These are phyloP conservation scores for Acrobasis repandana DNA, from an alignment of 2,888 invertebrate genomes.

Conservation along the genomic window DNA sequence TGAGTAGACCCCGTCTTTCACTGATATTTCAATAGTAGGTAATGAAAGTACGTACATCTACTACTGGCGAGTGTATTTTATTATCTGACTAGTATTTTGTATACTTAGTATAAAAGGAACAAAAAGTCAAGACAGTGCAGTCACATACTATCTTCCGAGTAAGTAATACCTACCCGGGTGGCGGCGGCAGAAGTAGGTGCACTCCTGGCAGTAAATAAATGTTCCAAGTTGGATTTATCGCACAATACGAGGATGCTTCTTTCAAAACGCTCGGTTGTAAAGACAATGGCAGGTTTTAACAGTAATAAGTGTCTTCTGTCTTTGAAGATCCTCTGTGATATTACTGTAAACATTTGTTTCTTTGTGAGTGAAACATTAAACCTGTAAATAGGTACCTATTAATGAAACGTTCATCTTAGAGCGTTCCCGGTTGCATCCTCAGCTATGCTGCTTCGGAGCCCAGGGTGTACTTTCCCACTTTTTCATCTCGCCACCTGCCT, in stretches of 20 bases:
- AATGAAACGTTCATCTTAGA: no score
- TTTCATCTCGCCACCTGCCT: no score
- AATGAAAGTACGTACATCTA: no score
- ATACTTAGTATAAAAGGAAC: background rate
- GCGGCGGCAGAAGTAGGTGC: background rate
- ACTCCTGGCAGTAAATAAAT: background rate
- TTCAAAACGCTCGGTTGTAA: slow-evolving; percentile 1
- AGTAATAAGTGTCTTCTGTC: background rate
- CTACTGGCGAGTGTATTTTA: background rate
- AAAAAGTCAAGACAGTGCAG: background rate
- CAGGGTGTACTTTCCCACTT: no score
- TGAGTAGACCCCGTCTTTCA: no score
- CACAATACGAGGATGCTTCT: background rate
- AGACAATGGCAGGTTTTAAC: background rate
- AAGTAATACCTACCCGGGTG: background rate
- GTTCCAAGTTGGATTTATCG: background rate
- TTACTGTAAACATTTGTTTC: no score
- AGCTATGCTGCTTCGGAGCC: no score
- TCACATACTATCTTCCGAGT: background rate
- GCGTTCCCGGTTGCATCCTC: no score
- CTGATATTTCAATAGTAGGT: no score
- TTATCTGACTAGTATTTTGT: background rate
- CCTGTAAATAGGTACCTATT: no score
- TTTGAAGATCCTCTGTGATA: background rate
- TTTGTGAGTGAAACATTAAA: no score